Evolutionary conservation across 2,113 vertebrate genomes (phyloP).

Genomic region (Mastomys coucha): DNA sequence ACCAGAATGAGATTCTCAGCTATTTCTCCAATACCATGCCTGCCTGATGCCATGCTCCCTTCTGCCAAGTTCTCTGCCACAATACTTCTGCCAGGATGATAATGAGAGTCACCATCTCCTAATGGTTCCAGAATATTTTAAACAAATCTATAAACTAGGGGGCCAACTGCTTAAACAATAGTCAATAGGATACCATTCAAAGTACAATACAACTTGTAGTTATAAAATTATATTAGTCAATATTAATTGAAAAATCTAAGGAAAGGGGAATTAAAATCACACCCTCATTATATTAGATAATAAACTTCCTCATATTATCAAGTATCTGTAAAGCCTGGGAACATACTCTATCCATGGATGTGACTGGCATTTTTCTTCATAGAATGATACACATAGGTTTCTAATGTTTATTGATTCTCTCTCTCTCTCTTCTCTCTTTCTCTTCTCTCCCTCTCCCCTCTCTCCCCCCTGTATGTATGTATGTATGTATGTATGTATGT

Average conservation of each 20-base stretch:
- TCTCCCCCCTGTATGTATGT: too few relatives aligned
- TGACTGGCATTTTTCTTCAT: not conserved
- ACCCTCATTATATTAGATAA: not conserved
- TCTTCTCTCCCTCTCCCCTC: too few relatives aligned
- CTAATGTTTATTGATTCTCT: not conserved
- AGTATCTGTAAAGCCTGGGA: not conserved
- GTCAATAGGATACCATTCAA: not conserved
- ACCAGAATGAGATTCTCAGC: not conserved
- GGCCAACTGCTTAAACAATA: not conserved
- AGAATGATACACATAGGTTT: not conserved
- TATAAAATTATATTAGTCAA: not conserved
- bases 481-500: not conserved
- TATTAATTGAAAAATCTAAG: not conserved
- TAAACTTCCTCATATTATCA: not conserved
- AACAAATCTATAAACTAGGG: not conserved
- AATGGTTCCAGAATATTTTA: not conserved
- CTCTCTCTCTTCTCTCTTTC: too few relatives aligned
- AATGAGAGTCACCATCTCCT: not conserved
- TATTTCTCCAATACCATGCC: not conserved
- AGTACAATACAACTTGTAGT: not conserved
- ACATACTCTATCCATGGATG: not conserved
- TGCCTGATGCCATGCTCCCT: not conserved
- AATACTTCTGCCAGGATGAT: not conserved
- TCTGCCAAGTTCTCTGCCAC: not conserved
- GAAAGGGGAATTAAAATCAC: not conserved